Evolutionary conservation across 2,888 invertebrate genomes (phyloP).

Genomic region (Leptopilina myrica): DNA sequence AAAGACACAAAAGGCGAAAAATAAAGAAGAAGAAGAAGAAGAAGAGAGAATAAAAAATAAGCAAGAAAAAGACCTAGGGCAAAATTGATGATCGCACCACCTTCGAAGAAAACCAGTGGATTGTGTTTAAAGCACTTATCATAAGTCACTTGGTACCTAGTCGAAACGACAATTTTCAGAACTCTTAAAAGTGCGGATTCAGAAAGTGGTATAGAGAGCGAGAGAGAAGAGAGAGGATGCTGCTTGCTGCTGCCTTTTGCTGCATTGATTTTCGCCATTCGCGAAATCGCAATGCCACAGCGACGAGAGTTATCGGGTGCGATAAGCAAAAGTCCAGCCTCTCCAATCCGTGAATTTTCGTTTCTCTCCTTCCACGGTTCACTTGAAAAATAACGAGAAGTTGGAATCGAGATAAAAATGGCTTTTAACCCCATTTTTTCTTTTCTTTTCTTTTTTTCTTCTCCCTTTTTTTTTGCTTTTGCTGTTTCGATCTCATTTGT

Average conservation of each 20-base stretch:
- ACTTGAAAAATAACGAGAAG: slow-evolving; percentile 14
- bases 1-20: slow-evolving; percentile 6
- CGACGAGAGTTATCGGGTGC: slow-evolving; percentile 26
- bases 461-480: background rate
- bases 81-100: slow-evolving; percentile 23
- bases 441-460: background rate
- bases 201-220: background rate
- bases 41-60: too few species aligned
- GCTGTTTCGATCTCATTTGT: slow-evolving; percentile 9
- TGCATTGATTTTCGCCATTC: slow-evolving; percentile 40
- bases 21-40: background rate
- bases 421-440: background rate
- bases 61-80: background rate
- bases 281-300: slow-evolving; percentile 23
- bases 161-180: slow-evolving; percentile 27
- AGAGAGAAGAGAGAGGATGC: background rate
- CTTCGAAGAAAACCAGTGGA: background rate
- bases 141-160: slow-evolving; percentile 35
- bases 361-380: background rate
- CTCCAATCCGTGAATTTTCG: slow-evolving; percentile 16
- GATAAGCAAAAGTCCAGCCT: slow-evolving; percentile 36
- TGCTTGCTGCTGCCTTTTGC: background rate
- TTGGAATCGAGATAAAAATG: slow-evolving; percentile 31
- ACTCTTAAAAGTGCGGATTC: slow-evolving; percentile 12
- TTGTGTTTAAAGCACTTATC: slow-evolving; percentile 30